phyloP scores from a whole-genome alignment of 2,113 vertebrate species.

The Mustela nigripes region DNA sequence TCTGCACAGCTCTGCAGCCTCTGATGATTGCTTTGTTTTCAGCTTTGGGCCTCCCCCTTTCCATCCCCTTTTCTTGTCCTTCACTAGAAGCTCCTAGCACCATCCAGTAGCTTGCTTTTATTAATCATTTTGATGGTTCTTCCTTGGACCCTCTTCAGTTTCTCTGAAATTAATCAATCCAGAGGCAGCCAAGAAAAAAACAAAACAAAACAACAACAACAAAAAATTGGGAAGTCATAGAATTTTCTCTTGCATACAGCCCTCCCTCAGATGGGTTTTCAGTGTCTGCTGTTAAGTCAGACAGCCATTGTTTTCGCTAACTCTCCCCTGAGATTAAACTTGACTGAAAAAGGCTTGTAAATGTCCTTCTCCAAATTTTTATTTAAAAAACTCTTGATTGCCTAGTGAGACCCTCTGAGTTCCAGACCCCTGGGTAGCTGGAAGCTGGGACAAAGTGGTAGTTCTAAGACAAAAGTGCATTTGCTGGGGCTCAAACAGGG shows the following conservation, averaged over 20 bases:
- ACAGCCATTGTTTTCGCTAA: conserved; percentile 26
- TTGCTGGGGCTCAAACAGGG: background rate
- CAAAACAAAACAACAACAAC: too few species aligned
- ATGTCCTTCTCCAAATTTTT: background rate
- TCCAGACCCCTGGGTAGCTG: background rate
- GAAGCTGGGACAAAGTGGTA: conserved; percentile 30
- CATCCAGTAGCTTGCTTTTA: conserved; percentile 65
- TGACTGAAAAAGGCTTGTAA: background rate
- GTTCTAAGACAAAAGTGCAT: conserved; percentile 32
- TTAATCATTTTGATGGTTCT: conserved; percentile 73
- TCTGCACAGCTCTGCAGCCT: background rate
- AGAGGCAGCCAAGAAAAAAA: conserved; percentile 64
- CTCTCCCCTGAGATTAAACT: conserved; percentile 47
- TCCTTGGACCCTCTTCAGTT: conserved; percentile 74
- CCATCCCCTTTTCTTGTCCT: conserved; percentile 47
- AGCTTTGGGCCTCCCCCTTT: background rate
- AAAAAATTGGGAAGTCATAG: background rate
- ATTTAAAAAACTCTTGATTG: background rate
- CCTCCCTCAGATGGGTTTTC: background rate
- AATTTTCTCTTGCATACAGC: conserved; percentile 48
- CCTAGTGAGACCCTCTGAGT: background rate
- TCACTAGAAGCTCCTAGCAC: conserved; percentile 40
- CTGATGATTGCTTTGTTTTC: background rate
- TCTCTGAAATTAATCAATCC: conserved; percentile 74
- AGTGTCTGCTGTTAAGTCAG: background rate